phyloP scores from a whole-genome alignment of 2,797 vertebrate genomes.

The Perdix hodgsoniae region DNA sequence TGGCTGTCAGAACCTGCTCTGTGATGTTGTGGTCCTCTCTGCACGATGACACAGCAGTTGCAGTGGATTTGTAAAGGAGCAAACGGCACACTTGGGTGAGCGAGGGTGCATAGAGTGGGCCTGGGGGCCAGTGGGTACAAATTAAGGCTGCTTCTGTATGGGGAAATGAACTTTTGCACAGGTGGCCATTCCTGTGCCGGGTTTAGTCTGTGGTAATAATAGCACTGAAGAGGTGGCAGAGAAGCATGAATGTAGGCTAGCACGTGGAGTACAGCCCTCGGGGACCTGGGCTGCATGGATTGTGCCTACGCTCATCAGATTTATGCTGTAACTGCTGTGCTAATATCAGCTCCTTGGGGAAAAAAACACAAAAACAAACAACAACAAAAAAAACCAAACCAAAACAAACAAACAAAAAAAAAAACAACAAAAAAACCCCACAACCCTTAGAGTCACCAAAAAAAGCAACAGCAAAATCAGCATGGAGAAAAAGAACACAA shows the following conservation, averaged over 20 bases:
- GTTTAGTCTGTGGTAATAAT: constrained; percentile 39
- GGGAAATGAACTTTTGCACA: background rate
- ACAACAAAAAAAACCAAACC: background rate
- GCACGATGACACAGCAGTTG: background rate
- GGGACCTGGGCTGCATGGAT: background rate
- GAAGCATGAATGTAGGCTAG: background rate
- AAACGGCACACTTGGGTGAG: background rate
- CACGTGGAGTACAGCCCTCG: background rate
- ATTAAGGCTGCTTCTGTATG: background rate
- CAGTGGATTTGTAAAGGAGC: background rate
- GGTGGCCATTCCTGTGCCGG: background rate
- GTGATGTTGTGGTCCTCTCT: background rate
- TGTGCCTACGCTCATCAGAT: background rate
- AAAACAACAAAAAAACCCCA: no score
- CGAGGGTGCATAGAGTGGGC: background rate
- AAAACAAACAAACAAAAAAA: background rate
- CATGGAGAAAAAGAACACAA: background rate
- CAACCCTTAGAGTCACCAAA: background rate
- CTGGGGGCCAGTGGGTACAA: background rate
- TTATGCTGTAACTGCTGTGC: constrained; percentile 1
- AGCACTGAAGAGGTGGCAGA: constrained; percentile 44
- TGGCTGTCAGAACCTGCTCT: background rate
- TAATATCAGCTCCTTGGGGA: background rate
- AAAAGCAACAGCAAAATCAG: constrained; percentile 1
- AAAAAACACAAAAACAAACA: background rate